A percentile compares a stretch with the other conserved stretches of the same genome.
Evolutionary conservation across 2,888 invertebrate species (phyloP).

Genomic region (Sesamia inferens): DNA sequence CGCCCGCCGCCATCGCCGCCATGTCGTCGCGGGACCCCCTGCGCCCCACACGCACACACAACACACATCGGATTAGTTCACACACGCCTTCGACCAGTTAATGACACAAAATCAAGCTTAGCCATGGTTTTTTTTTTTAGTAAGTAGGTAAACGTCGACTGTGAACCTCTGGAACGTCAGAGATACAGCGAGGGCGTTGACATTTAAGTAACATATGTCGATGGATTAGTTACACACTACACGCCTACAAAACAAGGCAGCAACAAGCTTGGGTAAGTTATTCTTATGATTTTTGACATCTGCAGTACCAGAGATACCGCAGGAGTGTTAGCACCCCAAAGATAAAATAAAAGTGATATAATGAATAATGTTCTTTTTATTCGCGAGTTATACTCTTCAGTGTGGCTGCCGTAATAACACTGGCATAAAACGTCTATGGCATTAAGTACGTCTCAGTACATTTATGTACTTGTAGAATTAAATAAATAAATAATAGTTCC

Average conservation of each 20-base stretch:
- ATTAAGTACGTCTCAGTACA: no score
- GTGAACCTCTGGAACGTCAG: neutral
- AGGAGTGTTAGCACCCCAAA: neutral
- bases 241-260: conserved; percentile 16
- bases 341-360: neutral
- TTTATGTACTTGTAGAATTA: no score
- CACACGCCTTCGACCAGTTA: conserved; percentile 30
- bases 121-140: neutral
- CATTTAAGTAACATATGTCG: neutral
- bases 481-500: neutral
- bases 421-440: no score
- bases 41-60: conserved; percentile 58
- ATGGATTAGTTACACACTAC: conserved; percentile 53
- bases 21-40: conserved; percentile 96
- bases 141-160: neutral
- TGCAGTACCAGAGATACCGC: neutral
- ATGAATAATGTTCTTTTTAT: neutral
- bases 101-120: conserved; percentile 24
- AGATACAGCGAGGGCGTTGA: neutral
- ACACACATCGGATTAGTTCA: conserved; percentile 49
- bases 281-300: neutral
- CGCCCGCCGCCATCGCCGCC: conserved; percentile 94
- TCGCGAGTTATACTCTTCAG: neutral
- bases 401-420: no score
- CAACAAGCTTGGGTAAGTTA: conserved; percentile 15